A percentile compares a stretch with the other conserved stretches of the same genome.
phyloP scores from a whole-genome alignment of 2,888 invertebrate genomes.

The Tenthredo distinguenda region DNA sequence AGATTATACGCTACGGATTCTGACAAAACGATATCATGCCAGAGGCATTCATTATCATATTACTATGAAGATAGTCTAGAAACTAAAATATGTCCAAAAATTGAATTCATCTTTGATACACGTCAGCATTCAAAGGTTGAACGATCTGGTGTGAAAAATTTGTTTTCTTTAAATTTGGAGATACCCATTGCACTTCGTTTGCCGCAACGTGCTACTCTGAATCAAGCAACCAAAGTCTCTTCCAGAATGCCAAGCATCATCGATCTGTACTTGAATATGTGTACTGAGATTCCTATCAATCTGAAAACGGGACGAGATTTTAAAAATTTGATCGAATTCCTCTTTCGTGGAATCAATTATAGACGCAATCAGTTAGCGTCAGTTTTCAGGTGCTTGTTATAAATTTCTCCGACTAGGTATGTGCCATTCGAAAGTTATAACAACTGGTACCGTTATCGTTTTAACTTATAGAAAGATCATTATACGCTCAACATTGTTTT shows the following conservation, averaged over 20 bases:
- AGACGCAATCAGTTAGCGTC: background rate
- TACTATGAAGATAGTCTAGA: background rate
- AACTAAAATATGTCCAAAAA: background rate
- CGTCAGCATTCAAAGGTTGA: background rate
- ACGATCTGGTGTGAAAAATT: background rate
- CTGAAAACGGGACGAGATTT: background rate
- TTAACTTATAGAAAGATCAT: constrained; percentile 46
- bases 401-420: background rate
- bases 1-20: background rate
- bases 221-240: background rate
- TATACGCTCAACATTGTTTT: constrained; percentile 35
- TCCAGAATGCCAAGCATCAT: background rate
- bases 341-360: background rate
- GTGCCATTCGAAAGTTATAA: constrained; percentile 17
- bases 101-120: background rate
- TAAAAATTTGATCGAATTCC: background rate
- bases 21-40: background rate
- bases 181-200: background rate
- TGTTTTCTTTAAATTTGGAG: background rate
- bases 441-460: background rate
- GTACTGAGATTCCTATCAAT: background rate
- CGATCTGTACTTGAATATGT: background rate
- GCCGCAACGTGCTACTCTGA: background rate
- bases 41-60: background rate
- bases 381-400: background rate